phyloP scores from a whole-genome alignment of 2,797 vertebrate genomes.

The Malacoraja senta region DNA sequence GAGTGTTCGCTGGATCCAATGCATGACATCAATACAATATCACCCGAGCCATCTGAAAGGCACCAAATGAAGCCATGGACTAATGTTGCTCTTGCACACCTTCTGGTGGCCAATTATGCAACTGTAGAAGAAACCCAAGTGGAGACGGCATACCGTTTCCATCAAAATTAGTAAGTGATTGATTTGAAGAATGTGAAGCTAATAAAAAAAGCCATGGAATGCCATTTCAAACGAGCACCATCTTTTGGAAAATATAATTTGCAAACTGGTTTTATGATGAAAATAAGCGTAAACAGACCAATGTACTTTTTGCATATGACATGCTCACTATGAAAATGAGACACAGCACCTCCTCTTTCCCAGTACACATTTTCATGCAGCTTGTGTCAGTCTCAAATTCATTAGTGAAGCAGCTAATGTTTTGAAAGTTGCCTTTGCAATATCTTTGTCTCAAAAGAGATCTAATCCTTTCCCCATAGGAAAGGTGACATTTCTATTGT shows the following conservation, averaged over 20 bases:
- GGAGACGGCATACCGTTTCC: too few relatives aligned
- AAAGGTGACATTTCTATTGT: neutral
- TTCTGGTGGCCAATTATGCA: slow-evolving; percentile 14
- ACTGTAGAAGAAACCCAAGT: neutral
- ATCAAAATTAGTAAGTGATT: neutral
- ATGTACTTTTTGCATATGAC: neutral
- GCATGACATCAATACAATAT: neutral
- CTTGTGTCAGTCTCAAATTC: neutral
- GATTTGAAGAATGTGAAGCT: neutral
- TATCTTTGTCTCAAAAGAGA: slow-evolving; percentile 13
- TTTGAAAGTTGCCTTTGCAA: neutral
- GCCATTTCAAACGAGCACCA: neutral
- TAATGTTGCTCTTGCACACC: neutral
- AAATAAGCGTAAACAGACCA: neutral
- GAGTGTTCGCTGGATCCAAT: neutral
- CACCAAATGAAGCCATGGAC: neutral
- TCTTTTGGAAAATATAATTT: neutral
- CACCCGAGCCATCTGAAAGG: neutral
- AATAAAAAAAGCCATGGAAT: neutral
- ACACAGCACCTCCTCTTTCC: too few relatives aligned
- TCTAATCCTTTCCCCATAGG: neutral
- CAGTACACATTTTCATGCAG: neutral
- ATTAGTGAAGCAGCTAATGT: neutral
- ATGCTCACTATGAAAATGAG: neutral
- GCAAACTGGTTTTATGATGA: too few relatives aligned